A percentile compares a stretch with the other conserved stretches of the same genome.
Evolutionary conservation across 2,888 invertebrate species (phyloP).

Genomic region (Xanthia icteritia): DNA sequence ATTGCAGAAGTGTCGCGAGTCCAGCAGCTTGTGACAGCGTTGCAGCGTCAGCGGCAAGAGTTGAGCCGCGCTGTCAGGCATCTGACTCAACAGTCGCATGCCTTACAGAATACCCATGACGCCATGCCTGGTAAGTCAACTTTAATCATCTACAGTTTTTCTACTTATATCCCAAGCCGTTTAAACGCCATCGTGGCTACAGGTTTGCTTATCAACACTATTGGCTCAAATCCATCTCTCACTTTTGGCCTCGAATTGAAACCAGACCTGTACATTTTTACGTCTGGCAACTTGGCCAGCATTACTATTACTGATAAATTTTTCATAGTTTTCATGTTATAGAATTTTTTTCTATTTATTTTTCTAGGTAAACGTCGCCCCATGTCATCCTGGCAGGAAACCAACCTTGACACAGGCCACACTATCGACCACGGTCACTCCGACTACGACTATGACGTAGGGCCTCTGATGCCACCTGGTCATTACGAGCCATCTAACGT

Average conservation of each 20-base stretch:
- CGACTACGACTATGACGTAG: conserved; percentile 81
- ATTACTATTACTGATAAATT: not conserved
- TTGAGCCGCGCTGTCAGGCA: conserved; percentile 96
- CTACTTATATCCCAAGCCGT: not conserved
- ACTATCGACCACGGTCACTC: conserved; percentile 93
- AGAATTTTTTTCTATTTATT: not conserved
- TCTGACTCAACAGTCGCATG: conserved; percentile 95
- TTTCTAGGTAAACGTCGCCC: conserved; percentile 86
- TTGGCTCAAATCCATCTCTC: not conserved
- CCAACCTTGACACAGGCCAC: conserved; percentile 96
- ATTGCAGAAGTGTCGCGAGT: conserved; percentile 94
- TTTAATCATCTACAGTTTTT: not conserved
- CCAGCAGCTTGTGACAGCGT: conserved; percentile 95
- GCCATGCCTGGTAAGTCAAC: conserved; percentile 78
- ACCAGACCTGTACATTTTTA: not conserved
- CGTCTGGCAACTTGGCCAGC: not conserved
- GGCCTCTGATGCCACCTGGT: conserved; percentile 76
- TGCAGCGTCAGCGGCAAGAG: conserved; percentile 96
- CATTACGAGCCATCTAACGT: conserved; percentile 81
- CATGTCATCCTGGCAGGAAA: conserved; percentile 95
- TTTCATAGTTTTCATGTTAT: not conserved
- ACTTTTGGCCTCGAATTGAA: not conserved
- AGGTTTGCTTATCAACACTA: not conserved
- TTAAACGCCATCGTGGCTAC: not conserved
- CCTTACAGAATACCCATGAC: conserved; percentile 87